Evolutionary conservation across 2,888 invertebrate genomes (phyloP).

Genomic region (Pyrochroa serraticornis): DNA sequence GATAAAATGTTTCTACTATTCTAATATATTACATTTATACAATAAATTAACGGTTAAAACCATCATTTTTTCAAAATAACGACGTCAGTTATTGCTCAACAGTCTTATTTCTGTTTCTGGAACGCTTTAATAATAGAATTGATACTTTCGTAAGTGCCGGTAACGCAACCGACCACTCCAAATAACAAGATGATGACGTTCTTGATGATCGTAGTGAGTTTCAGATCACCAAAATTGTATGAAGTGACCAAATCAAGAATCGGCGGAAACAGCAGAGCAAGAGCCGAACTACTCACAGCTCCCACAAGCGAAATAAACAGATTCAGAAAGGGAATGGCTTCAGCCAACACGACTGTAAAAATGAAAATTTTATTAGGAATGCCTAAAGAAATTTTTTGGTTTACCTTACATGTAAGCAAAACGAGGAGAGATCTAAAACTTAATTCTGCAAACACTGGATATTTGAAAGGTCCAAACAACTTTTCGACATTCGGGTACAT

Average conservation of each 20-base stretch:
- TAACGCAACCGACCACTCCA: slow-evolving; percentile 72
- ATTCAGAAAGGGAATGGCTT: slow-evolving; percentile 82
- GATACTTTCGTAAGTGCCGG: slow-evolving; percentile 78
- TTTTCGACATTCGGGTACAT: slow-evolving; percentile 77
- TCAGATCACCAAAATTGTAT: slow-evolving; percentile 65
- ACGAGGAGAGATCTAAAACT: slow-evolving; percentile 75
- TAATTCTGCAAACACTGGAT: slow-evolving; percentile 70
- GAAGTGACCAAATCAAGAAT: slow-evolving; percentile 79
- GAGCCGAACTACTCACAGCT: slow-evolving; percentile 84
- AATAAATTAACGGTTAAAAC: slow-evolving; percentile 27
- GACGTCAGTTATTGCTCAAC: slow-evolving; percentile 24
- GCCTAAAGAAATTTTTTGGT: not conserved
- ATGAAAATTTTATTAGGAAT: slow-evolving; percentile 2
- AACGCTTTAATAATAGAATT: slow-evolving; percentile 65
- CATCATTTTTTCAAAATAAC: slow-evolving; percentile 18
- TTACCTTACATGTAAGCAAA: slow-evolving; percentile 80
- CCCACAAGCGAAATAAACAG: slow-evolving; percentile 92
- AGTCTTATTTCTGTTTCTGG: slow-evolving; percentile 27
- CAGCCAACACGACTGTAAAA: slow-evolving; percentile 78
- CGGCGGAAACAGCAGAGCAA: slow-evolving; percentile 89
- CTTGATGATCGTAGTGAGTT: slow-evolving; percentile 62
- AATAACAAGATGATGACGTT: slow-evolving; percentile 69
- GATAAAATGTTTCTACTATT: slow-evolving; percentile 13
- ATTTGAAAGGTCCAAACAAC: slow-evolving; percentile 63
- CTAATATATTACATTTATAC: slow-evolving; percentile 28